A percentile compares a stretch with the other conserved stretches of the same genome.
These are phyloP conservation scores for Papilio helenus DNA, from an alignment of 1,140 invertebrate species.

Conservation along the genomic window DNA sequence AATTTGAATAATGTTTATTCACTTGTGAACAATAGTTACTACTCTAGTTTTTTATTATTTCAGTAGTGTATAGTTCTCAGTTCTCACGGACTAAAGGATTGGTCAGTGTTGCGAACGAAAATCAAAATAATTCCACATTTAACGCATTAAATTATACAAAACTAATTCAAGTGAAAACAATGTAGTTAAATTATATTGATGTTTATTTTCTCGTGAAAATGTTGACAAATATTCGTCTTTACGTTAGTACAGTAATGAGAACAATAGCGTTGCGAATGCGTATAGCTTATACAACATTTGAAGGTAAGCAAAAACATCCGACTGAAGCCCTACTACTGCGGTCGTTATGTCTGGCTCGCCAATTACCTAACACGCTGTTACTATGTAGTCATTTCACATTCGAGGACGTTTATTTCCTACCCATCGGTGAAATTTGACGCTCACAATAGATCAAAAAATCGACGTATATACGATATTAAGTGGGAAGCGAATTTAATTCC, in stretches of 20 bases:
- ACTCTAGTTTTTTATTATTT: slow-evolving; percentile 1
- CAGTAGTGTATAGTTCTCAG: neutral
- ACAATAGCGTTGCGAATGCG: slow-evolving; percentile 9
- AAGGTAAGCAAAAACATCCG: slow-evolving; percentile 19
- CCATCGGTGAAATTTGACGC: neutral
- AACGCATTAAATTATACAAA: neutral
- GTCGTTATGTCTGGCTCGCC: slow-evolving; percentile 12
- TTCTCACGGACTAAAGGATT: neutral
- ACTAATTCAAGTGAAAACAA: neutral
- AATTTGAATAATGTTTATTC: slow-evolving; percentile 18
- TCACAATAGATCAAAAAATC: neutral
- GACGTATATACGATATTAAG: too few species aligned
- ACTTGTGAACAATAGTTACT: slow-evolving; percentile 3
- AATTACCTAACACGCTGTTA: slow-evolving; percentile 21
- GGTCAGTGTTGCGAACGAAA: neutral
- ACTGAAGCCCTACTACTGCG: neutral
- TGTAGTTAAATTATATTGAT: neutral
- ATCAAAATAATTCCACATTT: neutral
- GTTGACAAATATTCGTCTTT: slow-evolving; percentile 1
- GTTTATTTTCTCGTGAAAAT: neutral
- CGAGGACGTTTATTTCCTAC: neutral
- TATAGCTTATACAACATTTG: slow-evolving; percentile 19
- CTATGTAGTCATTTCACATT: neutral
- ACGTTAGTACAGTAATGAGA: neutral
- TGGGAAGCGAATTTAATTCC: too few species aligned